Conservation (phyloP, 1,140 invertebrate genomes). For the Drosophila sechellia region DNA sequence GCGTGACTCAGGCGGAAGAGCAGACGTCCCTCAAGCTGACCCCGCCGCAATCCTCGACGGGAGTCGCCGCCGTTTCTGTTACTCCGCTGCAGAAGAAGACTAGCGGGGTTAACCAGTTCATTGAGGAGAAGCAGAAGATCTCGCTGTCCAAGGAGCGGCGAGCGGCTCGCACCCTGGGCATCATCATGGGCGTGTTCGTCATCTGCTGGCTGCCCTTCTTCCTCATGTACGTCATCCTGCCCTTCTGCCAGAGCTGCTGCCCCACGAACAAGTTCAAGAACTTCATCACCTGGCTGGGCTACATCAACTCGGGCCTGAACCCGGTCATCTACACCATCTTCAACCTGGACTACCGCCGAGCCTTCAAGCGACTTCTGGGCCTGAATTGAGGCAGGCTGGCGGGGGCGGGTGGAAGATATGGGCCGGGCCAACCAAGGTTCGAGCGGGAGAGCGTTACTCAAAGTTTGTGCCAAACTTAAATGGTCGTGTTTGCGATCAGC, state of each 20-base stretch:
- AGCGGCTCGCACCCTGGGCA: conserved; percentile 95
- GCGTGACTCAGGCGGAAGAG: conserved; percentile 68
- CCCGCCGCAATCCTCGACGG: conserved; percentile 68
- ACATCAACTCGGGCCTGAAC: conserved; percentile 98
- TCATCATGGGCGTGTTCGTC: conserved; percentile 97
- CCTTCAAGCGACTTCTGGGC: conserved; percentile 94
- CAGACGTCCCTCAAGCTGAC: conserved; percentile 72
- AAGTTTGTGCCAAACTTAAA: conserved; percentile 70
- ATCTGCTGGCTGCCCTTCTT: conserved; percentile 99
- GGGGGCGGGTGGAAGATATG: not conserved
- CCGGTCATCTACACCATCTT: conserved; percentile 99
- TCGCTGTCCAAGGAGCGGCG: conserved; percentile 95
- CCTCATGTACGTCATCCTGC: conserved; percentile 96
- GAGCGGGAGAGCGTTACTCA: conserved; percentile 48
- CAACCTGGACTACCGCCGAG: conserved; percentile 97
- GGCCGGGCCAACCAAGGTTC: not conserved
- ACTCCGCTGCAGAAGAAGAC: conserved; percentile 70
- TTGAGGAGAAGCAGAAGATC: conserved; percentile 97
- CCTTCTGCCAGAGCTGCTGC: conserved; percentile 92
- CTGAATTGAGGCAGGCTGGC: conserved; percentile 85
- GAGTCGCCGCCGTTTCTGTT: conserved; percentile 32
- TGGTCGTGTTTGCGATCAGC: not conserved
- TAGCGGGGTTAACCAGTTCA: conserved; percentile 92
- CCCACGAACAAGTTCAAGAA: conserved; percentile 92
- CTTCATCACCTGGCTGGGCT: conserved; percentile 98